Evolutionary conservation across 2,113 vertebrate species (phyloP).

Genomic region (Odontophorus gujanensis): DNA sequence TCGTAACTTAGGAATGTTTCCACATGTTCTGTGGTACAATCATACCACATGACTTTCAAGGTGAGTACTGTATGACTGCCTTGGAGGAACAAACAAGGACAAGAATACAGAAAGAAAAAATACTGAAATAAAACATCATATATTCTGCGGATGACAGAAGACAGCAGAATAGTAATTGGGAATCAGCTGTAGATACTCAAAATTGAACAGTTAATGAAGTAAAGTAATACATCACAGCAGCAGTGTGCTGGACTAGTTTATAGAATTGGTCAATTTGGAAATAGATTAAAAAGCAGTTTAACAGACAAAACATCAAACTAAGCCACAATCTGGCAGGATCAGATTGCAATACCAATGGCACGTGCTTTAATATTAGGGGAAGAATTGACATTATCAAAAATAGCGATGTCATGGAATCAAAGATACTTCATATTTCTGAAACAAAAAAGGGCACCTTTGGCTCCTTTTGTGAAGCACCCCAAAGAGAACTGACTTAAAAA

Average conservation of each 20-base stretch:
- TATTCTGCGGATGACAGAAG: not conserved
- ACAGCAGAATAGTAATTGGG: not conserved
- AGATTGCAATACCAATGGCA: not conserved
- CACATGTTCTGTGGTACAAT: not conserved
- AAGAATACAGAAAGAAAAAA: not conserved
- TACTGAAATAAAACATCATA: not conserved
- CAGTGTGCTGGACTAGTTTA: not conserved
- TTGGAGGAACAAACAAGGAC: not conserved
- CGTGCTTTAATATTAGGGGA: not conserved
- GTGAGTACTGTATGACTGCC: not conserved
- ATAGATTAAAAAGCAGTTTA: not conserved
- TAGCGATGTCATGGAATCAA: rapidly evolving
- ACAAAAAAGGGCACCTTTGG: not conserved
- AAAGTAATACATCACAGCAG: not conserved
- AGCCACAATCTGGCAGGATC: not conserved
- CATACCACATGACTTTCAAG: not conserved
- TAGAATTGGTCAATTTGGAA: not conserved
- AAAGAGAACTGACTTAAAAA: not conserved
- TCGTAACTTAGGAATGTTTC: not conserved
- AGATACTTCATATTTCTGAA: not conserved
- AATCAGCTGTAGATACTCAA: not conserved
- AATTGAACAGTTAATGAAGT: not conserved
- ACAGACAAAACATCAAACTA: not conserved
- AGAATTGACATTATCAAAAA: not conserved
- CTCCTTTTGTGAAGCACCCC: not conserved